Conservation (phyloP, 2,888 invertebrate genomes). For the Drosophila nr. perissopoda region DNA sequence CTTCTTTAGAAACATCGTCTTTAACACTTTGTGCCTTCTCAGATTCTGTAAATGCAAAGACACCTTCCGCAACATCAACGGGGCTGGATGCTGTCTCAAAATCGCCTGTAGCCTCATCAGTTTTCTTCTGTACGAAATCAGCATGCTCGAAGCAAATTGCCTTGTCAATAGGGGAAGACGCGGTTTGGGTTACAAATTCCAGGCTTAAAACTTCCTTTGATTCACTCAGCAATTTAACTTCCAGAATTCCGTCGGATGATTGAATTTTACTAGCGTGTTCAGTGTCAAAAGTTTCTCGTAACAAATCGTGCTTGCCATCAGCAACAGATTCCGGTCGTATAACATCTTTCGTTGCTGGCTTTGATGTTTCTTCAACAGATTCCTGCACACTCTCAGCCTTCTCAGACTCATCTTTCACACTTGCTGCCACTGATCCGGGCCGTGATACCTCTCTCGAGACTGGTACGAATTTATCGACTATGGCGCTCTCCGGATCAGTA, state of each 20-base stretch:
- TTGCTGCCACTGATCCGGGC: slow-evolving; percentile 19
- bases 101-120: neutral
- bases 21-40: neutral
- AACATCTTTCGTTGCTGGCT: slow-evolving; percentile 21
- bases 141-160: neutral
- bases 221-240: neutral
- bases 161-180: slow-evolving; percentile 1
- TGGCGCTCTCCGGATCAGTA: slow-evolving; percentile 25
- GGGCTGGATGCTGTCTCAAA: slow-evolving; percentile 1
- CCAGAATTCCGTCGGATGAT: neutral
- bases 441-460: slow-evolving; percentile 13
- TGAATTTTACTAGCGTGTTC: neutral
- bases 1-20: neutral
- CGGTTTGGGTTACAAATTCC: neutral
- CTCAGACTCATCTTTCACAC: neutral
- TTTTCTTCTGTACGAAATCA: neutral
- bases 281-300: neutral
- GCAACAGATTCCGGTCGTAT: slow-evolving; percentile 33
- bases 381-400: slow-evolving; percentile 10
- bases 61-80: slow-evolving; percentile 4
- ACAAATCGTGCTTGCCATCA: slow-evolving; percentile 3
- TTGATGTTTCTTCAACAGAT: slow-evolving; percentile 45
- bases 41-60: neutral
- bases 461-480: slow-evolving; percentile 37
- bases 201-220: neutral